Conservation (phyloP, 1,140 invertebrate genomes). For the Drosophila lowei region DNA sequence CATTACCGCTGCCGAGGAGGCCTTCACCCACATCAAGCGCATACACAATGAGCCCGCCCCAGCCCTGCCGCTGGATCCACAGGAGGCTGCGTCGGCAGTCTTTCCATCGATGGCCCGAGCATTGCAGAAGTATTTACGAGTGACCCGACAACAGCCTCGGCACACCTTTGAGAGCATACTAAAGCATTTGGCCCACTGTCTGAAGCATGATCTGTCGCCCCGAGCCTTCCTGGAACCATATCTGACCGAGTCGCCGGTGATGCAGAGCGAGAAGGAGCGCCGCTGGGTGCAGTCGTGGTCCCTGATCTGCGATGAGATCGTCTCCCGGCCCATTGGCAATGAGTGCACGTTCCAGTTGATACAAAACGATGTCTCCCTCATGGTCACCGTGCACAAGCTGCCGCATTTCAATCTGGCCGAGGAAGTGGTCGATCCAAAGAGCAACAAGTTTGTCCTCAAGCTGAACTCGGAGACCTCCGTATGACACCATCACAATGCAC, state of each 20-base stretch:
- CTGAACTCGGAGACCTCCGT: slow-evolving; percentile 98
- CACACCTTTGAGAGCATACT: slow-evolving; percentile 96
- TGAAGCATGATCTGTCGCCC: slow-evolving; percentile 96
- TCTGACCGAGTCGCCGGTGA: slow-evolving; percentile 89
- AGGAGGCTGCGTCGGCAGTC: slow-evolving; percentile 98
- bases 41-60: slow-evolving; percentile 87
- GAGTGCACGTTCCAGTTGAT: slow-evolving; percentile 95
- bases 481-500: slow-evolving; percentile 85
- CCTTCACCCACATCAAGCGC: slow-evolving; percentile 97
- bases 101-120: slow-evolving; percentile 98
- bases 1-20: slow-evolving; percentile 96
- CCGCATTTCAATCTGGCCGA: slow-evolving; percentile 97
- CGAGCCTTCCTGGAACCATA: slow-evolving; percentile 96
- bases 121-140: slow-evolving; percentile 97
- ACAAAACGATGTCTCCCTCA: slow-evolving; percentile 95
- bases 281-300: slow-evolving; percentile 94
- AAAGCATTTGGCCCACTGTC: slow-evolving; percentile 93
- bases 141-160: slow-evolving; percentile 96
- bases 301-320: slow-evolving; percentile 94
- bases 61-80: slow-evolving; percentile 92
- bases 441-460: slow-evolving; percentile 96
- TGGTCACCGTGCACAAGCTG: slow-evolving; percentile 92
- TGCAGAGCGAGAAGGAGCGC: slow-evolving; percentile 91
- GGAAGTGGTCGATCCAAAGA: slow-evolving; percentile 96
- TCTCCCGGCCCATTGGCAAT: slow-evolving; percentile 92